Evolutionary conservation across 2,113 vertebrate genomes (phyloP), one percentile per base, ranked within the genome.

Genomic region (Clinocottus analis): DNA sequence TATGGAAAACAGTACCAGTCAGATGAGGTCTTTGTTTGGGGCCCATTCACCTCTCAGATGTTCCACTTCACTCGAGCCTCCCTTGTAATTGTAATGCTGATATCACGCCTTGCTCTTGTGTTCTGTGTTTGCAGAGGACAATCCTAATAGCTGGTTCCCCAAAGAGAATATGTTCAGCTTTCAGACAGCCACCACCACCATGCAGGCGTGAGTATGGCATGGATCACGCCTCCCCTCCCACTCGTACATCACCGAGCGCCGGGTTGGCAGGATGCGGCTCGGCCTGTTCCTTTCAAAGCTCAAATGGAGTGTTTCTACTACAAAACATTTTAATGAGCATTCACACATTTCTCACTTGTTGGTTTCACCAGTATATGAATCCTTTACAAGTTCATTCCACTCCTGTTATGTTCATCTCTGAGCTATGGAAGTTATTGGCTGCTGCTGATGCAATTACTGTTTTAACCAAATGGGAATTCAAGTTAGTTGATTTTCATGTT

Each of bases 141-240:
- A 94, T 55, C 89, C 95, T 60, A 95, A 96, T 84, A 97, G 96
- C 88, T 99, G 98, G 98, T 97, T 99, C 88, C 98, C 98, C 71
- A 99, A 98, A 89, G 97, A 99, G 92, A 99, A 96, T 87, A 96
- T 98, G 92, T 98, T 99, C 94, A 99, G 95, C 92, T 99, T 99
- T 91, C 97, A 98, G 87, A 97, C 97, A 7, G 97, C 98, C 66
- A 97, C 96, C 81, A 99, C 98, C 93, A 98, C 98, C 95, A 98
- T 99, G 97, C 98, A 99, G 96, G 98, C 98, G 98, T 99, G 94
- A 99, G 98, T 97, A 93, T 62, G 72, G 27, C 72, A 66, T 66
- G 43, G 70, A 80, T 45, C 59, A 77, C 55, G 9, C 56, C 79
- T 80, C 41, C 17, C 33, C 72, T 85, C 72, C 72, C 53, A 75